These are phyloP conservation scores for Clusia tigrina DNA, from an alignment of 2,888 invertebrate species.

Conservation along the genomic window DNA sequence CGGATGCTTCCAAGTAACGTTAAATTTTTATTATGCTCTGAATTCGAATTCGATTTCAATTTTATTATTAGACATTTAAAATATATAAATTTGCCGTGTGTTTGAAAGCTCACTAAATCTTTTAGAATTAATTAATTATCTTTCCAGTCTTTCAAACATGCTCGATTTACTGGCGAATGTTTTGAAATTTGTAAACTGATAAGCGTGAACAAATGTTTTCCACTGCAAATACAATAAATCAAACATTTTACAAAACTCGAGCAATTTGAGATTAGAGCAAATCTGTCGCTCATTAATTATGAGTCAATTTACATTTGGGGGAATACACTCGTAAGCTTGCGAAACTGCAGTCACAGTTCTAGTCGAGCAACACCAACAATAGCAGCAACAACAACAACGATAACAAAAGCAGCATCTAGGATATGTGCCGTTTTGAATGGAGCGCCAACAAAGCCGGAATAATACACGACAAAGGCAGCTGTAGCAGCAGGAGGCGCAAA, in stretches of 20 bases:
- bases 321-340: neutral
- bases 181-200: neutral
- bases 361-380: neutral
- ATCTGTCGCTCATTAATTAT: conserved; percentile 33
- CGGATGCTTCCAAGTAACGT: no score
- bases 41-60: no score
- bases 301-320: conserved; percentile 28
- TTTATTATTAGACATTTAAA: no score
- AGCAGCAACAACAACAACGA: neutral
- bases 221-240: conserved; percentile 7
- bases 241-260: conserved; percentile 4
- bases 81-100: no score
- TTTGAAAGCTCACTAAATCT: no score
- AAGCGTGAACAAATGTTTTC: neutral
- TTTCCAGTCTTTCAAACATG: no score
- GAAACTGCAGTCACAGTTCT: neutral
- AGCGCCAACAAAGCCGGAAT: neutral
- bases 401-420: conserved; percentile 4
- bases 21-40: no score
- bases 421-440: neutral
- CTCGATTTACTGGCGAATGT: neutral
- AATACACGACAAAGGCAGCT: neutral
- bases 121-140: neutral
- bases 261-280: conserved; percentile 31
- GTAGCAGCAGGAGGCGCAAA: conserved; percentile 20